Percentiles rank a stretch among this genome's conserved stretches.
phyloP scores from a whole-genome alignment of 2,888 invertebrate species.

The Psococerastis gibbosa region DNA sequence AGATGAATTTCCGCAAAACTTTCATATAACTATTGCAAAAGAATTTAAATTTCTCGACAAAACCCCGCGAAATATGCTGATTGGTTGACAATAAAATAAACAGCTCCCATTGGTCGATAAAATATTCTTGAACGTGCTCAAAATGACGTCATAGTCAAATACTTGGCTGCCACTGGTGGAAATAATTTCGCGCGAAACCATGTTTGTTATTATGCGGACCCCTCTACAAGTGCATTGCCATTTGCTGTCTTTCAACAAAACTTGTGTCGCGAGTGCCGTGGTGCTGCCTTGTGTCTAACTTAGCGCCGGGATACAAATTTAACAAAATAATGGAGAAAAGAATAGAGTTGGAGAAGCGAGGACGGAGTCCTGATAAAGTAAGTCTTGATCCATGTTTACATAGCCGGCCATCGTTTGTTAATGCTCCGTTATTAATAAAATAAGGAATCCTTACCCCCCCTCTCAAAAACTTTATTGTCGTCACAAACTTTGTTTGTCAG shows the following conservation, averaged over 20 bases:
- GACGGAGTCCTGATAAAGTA: conserved; percentile 78
- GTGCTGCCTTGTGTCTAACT: neutral
- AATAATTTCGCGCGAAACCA: neutral
- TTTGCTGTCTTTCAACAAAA: conserved; percentile 1
- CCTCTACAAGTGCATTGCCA: conserved; percentile 8
- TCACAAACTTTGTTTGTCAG: too few species aligned
- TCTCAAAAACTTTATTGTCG: too few species aligned
- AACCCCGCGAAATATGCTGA: neutral
- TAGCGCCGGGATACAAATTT: neutral
- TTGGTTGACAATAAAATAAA: neutral
- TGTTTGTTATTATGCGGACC: conserved; percentile 10
- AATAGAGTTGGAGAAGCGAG: conserved; percentile 85
- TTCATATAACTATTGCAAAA: too few species aligned
- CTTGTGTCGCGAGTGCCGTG: neutral
- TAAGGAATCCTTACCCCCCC: too few species aligned
- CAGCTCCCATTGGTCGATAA: neutral
- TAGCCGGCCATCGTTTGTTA: too few species aligned
- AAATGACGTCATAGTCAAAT: conserved; percentile 1
- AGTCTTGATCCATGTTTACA: too few species aligned
- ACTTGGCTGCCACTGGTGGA: neutral
- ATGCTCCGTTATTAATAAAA: too few species aligned
- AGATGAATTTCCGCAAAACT: too few species aligned
- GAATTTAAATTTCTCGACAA: neutral
- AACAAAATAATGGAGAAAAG: conserved; percentile 70
- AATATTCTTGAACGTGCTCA: neutral